Conservation (phyloP, 2,797 vertebrate species). For the Chromobotia macracanthus region DNA sequence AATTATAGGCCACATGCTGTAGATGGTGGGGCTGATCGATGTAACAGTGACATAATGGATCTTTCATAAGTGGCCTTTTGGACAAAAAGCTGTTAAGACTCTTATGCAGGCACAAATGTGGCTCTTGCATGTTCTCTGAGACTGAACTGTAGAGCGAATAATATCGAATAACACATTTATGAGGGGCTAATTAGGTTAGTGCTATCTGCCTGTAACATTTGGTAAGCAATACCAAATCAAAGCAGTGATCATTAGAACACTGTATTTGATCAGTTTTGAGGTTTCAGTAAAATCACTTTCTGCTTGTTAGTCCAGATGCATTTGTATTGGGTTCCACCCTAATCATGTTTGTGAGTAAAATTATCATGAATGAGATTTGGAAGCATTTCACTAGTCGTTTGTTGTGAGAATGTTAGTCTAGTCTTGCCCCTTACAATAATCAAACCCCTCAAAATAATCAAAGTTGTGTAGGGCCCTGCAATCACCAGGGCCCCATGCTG, state of each 20-base stretch:
- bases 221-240: neutral
- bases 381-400: neutral
- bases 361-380: conserved; percentile 3
- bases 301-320: too few species aligned
- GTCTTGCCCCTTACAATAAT: too few species aligned
- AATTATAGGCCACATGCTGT: conserved; percentile 13
- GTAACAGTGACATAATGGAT: conserved; percentile 13
- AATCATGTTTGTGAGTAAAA: conserved; percentile 19
- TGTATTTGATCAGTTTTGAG: conserved; percentile 17
- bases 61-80: conserved; percentile 4
- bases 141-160: neutral
- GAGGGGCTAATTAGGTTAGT: neutral
- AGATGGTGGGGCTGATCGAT: conserved; percentile 1
- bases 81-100: conserved; percentile 11
- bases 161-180: conserved; percentile 28
- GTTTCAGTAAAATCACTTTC: neutral
- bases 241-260: neutral
- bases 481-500: too few species aligned
- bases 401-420: neutral
- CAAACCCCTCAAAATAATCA: too few species aligned
- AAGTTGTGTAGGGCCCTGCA: too few species aligned
- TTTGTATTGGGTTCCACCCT: conserved; percentile 22
- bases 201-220: conserved; percentile 5
- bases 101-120: conserved; percentile 4
- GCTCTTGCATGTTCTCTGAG: neutral